These are phyloP conservation scores for Phyto melanocephala DNA, from an alignment of 2,888 invertebrate species.

Conservation along the genomic window DNA sequence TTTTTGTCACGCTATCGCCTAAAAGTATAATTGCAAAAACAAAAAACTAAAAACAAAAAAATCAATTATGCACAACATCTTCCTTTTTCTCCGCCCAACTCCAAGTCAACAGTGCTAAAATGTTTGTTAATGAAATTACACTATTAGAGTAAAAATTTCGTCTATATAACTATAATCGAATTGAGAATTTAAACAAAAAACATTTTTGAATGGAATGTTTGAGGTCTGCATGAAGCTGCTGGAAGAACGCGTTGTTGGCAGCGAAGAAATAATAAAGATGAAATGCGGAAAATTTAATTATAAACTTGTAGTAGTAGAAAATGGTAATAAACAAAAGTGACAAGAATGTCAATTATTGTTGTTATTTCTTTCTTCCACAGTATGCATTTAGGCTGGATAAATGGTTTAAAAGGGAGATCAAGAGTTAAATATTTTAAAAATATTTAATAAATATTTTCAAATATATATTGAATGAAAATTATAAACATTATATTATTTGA, in stretches of 20 bases:
- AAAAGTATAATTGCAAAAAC: conserved; percentile 3
- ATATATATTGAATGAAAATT: too few relatives aligned
- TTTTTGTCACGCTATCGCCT: conserved; percentile 7
- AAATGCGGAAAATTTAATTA: neutral
- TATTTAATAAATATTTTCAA: too few relatives aligned
- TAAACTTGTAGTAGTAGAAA: neutral
- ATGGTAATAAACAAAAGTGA: neutral
- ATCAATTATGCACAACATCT: neutral
- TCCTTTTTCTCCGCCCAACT: neutral
- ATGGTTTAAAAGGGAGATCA: neutral
- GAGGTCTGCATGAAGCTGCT: neutral
- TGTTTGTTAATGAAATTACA: neutral
- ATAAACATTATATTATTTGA: too few relatives aligned
- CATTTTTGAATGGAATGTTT: neutral
- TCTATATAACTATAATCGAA: neutral
- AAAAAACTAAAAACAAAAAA: conserved; percentile 1
- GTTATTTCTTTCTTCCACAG: neutral
- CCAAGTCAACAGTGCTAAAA: neutral
- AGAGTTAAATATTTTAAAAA: too few relatives aligned
- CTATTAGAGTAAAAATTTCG: neutral
- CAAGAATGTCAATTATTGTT: neutral
- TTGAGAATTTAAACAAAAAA: neutral
- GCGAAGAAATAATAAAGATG: neutral
- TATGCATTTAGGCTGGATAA: neutral
- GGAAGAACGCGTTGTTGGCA: neutral